Percentiles rank a stretch among this genome's conserved stretches.
These are phyloP conservation scores for Drosophila ficusphila DNA, from an alignment of 1,140 invertebrate genomes.

Conservation along the genomic window DNA sequence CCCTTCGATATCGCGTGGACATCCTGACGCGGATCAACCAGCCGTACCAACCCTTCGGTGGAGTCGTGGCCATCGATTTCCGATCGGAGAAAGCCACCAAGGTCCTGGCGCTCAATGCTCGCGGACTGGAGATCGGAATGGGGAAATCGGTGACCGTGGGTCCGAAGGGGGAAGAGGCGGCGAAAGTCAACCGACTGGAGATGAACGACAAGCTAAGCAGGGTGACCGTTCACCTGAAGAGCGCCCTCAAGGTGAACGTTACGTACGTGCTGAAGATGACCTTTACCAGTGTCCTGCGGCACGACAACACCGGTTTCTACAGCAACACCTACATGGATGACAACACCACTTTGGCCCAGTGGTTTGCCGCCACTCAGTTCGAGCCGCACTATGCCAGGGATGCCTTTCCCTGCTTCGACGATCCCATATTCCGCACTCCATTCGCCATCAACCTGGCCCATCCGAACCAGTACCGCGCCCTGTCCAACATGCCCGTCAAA, in stretches of 20 bases:
- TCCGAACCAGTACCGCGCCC: background rate
- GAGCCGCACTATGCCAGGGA: conserved; percentile 2
- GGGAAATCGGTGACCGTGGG: background rate
- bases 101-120: background rate
- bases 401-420: conserved; percentile 9
- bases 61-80: background rate
- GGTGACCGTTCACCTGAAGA: background rate
- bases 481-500: conserved; percentile 4
- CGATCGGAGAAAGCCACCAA: background rate
- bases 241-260: background rate
- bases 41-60: conserved; percentile 8
- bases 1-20: background rate
- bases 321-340: conserved; percentile 7
- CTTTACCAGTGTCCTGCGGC: background rate
- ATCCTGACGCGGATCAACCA: conserved; percentile 4
- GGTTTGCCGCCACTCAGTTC: conserved; percentile 10
- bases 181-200: background rate
- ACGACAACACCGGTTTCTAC: background rate
- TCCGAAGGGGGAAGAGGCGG: background rate
- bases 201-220: background rate
- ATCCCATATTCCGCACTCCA: conserved; percentile 7
- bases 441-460: conserved; percentile 2
- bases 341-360: conserved; percentile 3
- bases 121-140: background rate
- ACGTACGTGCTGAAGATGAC: background rate